Percentiles rank a stretch among this genome's conserved stretches.
Conservation (phyloP, 1,140 invertebrate species). For the Temnothorax longispinosus region DNA sequence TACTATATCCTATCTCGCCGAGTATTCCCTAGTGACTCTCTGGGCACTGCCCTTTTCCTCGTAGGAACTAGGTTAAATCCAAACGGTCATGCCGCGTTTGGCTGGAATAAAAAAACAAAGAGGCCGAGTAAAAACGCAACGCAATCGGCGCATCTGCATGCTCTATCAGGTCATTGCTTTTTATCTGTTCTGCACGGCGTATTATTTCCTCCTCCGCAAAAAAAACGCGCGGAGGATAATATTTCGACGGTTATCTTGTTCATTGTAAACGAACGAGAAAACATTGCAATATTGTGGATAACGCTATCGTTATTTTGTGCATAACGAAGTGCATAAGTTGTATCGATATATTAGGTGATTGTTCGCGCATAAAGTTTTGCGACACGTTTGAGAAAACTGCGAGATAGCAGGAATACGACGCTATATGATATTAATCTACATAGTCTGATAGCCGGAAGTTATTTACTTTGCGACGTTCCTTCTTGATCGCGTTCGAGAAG, state of each 20-base stretch:
- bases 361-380: background rate
- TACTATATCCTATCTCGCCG: constrained; percentile 37
- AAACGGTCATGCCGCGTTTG: constrained; percentile 54
- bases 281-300: background rate
- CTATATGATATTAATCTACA: background rate
- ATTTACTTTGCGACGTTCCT: background rate
- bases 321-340: background rate
- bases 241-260: background rate
- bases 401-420: background rate
- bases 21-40: constrained; percentile 51
- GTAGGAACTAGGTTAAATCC: constrained; percentile 66
- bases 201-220: constrained; percentile 25
- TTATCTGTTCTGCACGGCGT: background rate
- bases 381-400: background rate
- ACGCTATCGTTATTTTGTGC: background rate
- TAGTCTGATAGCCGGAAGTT: background rate
- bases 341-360: background rate
- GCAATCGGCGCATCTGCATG: background rate
- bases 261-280: background rate
- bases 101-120: constrained; percentile 23
- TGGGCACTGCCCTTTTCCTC: constrained; percentile 12
- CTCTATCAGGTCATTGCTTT: constrained; percentile 8
- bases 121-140: constrained; percentile 1
- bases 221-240: constrained; percentile 7
- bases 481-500: background rate